Evolutionary conservation across 1,140 invertebrate species (phyloP), one percentile per base, ranked within the genome.

Genomic region (Sinonovacula constricta): DNA sequence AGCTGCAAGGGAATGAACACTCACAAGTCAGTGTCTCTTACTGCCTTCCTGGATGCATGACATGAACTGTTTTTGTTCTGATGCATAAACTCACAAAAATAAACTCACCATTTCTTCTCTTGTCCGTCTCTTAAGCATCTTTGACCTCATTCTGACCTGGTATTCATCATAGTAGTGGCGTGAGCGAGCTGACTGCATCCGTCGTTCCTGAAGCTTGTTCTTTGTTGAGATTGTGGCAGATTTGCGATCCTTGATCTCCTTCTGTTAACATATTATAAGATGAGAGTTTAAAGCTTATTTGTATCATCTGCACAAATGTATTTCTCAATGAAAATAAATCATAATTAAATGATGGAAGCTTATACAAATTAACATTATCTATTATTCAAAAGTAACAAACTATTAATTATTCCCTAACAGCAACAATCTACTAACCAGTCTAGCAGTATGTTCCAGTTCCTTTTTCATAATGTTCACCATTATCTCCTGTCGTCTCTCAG

Each of bases 151-250:
- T 59, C 88, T 80, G 12, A 88, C 86, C 65, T 88, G 85, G 59
- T 88, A 91, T 24, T 91, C 90, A 71, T 91, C 85, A 79, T 90
- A 91, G 78, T 91, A 91, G 26, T 84, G 79, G 12, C 88, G 60
- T 22, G 89, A 85, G 31, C 88, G 72, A 0, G 89, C 89, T 7
- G 89, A 88, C 85, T 89, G 87, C 26, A 89, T 78, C 10, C 90
- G 79, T 66, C 88, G 86, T 56, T 91, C 90, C 53, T 89, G 85
- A 14, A 88, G 76, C 49, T 86, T 86, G 54, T 88, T 87, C 62
- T 85, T 87, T 4, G 88, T 71, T 10, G 76, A 51, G 45, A 87
- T 60, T 59, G 88, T 82, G 33, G 86, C 83, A n/a, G 74, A 81
- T 54, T 87, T 83, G 31, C 86, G 81, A 7, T 88, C 87, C 72